These are phyloP conservation scores for Mastigias papua DNA, from an alignment of 30 jellyfish, hydroid and myxozoan species.

Conservation along the genomic window DNA sequence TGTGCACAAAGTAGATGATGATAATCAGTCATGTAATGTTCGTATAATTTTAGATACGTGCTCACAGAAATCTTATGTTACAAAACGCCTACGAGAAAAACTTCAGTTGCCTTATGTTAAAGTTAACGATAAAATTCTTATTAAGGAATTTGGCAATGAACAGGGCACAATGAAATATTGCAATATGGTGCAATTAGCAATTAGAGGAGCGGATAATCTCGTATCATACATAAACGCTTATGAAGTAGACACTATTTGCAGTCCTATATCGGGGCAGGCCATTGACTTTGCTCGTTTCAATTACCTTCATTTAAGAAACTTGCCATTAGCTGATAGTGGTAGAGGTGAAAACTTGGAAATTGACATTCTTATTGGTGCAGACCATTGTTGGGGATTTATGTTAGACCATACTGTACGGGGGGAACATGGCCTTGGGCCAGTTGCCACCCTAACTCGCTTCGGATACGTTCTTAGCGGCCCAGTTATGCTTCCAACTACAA, in stretches of 20 bases:
- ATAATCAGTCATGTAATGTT: not conserved
- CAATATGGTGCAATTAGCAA: conserved; percentile 4
- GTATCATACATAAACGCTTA: conserved; percentile 3
- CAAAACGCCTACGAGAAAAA: not conserved
- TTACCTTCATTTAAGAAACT: conserved; percentile 20
- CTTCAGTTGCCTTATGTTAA: too few species aligned
- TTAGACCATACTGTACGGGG: conserved; percentile 31
- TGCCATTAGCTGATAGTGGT: conserved; percentile 14
- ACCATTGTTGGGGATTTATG: conserved; percentile 7
- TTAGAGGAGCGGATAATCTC: conserved; percentile 1
- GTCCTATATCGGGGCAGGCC: conserved; percentile 23
- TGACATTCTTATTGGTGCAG: conserved; percentile 45
- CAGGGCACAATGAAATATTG: conserved; percentile 5
- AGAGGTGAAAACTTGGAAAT: conserved; percentile 12
- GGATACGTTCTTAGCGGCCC: conserved; percentile 61
- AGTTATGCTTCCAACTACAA: not conserved
- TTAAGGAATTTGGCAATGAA: conserved; percentile 21
- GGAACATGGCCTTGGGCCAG: conserved; percentile 28
- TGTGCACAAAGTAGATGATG: not conserved
- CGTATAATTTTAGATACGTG: not conserved
- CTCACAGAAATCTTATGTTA: conserved; percentile 2
- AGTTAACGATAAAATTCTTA: too few species aligned
- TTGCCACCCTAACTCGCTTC: conserved; percentile 39
- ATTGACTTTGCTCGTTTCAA: not conserved
- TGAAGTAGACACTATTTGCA: conserved; percentile 29